Evolutionary conservation across 2,113 vertebrate species (phyloP).

Genomic region (Phrynosoma blainvillii): DNA sequence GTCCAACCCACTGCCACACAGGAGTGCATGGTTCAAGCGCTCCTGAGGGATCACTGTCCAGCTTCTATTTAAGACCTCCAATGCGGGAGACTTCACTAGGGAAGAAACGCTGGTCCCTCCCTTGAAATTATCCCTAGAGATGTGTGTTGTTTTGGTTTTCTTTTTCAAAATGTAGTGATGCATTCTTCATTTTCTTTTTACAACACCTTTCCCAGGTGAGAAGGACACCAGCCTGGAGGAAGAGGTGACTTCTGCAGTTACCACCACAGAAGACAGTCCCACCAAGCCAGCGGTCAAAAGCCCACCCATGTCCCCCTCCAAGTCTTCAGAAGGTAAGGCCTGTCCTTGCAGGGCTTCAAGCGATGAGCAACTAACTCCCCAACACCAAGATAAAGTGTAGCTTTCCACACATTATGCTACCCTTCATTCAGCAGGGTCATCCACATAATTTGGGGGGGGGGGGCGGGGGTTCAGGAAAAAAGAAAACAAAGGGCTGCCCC

Average conservation of each 20-base stretch:
- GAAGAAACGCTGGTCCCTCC: too few species aligned
- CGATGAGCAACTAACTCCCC: too few species aligned
- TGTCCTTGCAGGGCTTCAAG: background rate
- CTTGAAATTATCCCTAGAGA: background rate
- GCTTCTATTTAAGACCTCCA: too few species aligned
- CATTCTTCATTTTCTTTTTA: background rate
- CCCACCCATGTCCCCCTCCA: slow-evolving; percentile 42
- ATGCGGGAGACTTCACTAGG: too few species aligned
- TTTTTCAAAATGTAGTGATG: too few species aligned
- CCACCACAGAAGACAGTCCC: slow-evolving; percentile 52
- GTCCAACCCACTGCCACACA: too few species aligned
- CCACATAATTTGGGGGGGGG: background rate
- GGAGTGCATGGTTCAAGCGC: too few species aligned
- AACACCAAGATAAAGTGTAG: too few species aligned
- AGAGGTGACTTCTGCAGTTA: slow-evolving; percentile 48
- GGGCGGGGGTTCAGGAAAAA: background rate
- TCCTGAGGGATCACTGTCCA: too few species aligned
- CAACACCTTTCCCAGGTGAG: slow-evolving; percentile 67
- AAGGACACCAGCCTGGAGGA: slow-evolving; percentile 63
- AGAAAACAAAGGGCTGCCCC: too few species aligned
- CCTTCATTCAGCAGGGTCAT: too few species aligned
- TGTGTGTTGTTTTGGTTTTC: background rate
- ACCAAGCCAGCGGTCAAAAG: slow-evolving; percentile 27
- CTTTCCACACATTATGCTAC: too few species aligned
- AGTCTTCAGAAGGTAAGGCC: slow-evolving; percentile 75